Percentiles rank a stretch among this genome's conserved stretches.
Conservation (phyloP, 30 jellyfish, hydroid and myxozoan species). For the Aurelia aurita complex sp. Pacific region DNA sequence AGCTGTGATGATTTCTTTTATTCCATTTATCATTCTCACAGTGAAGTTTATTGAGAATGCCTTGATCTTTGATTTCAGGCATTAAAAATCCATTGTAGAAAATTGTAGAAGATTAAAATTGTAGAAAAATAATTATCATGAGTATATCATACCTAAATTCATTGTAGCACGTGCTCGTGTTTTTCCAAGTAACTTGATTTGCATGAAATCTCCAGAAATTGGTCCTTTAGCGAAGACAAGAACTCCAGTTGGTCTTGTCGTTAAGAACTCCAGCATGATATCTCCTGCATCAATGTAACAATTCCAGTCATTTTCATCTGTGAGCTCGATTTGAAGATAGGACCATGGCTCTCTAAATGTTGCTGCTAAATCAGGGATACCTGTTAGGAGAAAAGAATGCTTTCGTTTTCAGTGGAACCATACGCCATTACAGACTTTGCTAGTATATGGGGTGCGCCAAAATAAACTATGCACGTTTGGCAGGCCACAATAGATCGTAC, state of each 20-base stretch:
- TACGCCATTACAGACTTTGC: not conserved
- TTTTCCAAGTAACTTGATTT: slow-evolving; percentile 70
- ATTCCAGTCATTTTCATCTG: slow-evolving; percentile 86
- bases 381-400: slow-evolving; percentile 8
- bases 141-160: slow-evolving; percentile 61
- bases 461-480: no score
- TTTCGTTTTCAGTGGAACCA: not conserved
- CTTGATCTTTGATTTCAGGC: no score
- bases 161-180: slow-evolving; percentile 86
- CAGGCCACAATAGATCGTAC: no score
- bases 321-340: slow-evolving; percentile 77
- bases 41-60: no score
- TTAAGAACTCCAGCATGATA: slow-evolving; percentile 79
- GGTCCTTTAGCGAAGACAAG: slow-evolving; percentile 93
- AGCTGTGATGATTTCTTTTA: no score
- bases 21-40: no score
- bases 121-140: no score
- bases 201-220: slow-evolving; percentile 84
- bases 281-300: slow-evolving; percentile 83
- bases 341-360: slow-evolving; percentile 97
- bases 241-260: slow-evolving; percentile 77
- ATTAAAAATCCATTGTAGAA: no score
- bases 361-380: slow-evolving; percentile 72
- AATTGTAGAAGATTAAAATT: no score
- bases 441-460: not conserved